Conservation (phyloP, 2,113 vertebrate genomes). For the Amphiprion percula region DNA sequence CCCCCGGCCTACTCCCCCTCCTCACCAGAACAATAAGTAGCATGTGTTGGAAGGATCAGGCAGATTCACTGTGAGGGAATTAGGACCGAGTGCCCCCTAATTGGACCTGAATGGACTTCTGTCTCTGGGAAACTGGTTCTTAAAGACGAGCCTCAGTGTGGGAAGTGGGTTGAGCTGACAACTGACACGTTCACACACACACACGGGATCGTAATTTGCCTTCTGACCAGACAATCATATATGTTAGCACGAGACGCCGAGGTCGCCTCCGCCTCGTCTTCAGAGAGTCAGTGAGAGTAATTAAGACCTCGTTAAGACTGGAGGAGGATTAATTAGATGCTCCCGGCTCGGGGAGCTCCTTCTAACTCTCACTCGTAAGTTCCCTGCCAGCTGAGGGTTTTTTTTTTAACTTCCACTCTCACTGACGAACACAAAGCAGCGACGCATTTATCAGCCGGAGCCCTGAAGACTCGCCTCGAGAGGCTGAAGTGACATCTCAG, state of each 20-base stretch:
- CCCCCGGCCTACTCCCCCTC: slow-evolving; percentile 15
- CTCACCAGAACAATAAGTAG: slow-evolving; percentile 79
- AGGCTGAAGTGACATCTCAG: slow-evolving; percentile 58
- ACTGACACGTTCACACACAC: slow-evolving; percentile 66
- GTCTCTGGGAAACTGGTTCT: slow-evolving; percentile 82
- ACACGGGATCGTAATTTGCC: slow-evolving; percentile 65
- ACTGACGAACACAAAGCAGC: background rate
- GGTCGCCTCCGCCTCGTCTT: slow-evolving; percentile 65
- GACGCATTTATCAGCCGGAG: slow-evolving; percentile 45
- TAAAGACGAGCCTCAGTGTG: slow-evolving; percentile 81
- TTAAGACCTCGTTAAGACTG: slow-evolving; percentile 78
- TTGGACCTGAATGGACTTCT: slow-evolving; percentile 82
- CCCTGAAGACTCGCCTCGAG: slow-evolving; percentile 59
- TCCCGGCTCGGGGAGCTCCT: slow-evolving; percentile 61
- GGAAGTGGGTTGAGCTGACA: slow-evolving; percentile 83
- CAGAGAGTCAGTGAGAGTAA: slow-evolving; percentile 77
- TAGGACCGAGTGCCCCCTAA: slow-evolving; percentile 84
- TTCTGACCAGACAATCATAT: slow-evolving; percentile 75
- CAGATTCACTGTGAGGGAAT: slow-evolving; percentile 83
- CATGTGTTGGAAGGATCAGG: slow-evolving; percentile 83
- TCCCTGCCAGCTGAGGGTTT: slow-evolving; percentile 1
- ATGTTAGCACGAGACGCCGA: slow-evolving; percentile 51
- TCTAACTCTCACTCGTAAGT: slow-evolving; percentile 24
- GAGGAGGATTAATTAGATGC: slow-evolving; percentile 77
- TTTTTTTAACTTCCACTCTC: background rate